These are phyloP conservation scores for Sycobia sp. DNA, from an alignment of 1,140 invertebrate genomes.

Conservation along the genomic window DNA sequence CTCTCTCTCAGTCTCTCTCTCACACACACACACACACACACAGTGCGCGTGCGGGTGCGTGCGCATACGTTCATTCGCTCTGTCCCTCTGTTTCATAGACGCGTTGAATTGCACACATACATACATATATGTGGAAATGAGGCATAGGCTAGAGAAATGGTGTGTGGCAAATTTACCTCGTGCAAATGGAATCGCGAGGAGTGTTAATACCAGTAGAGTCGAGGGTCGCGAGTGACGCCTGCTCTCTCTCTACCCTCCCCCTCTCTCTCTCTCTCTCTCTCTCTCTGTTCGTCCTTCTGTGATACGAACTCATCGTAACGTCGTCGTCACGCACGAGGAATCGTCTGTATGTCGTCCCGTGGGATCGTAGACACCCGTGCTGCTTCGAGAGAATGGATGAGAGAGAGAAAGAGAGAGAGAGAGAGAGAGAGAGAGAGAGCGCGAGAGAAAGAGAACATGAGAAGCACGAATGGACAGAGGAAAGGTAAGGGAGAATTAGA, in stretches of 20 bases:
- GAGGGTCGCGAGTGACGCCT: slow-evolving; percentile 36
- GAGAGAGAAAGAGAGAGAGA: background rate
- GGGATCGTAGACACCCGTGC: slow-evolving; percentile 35
- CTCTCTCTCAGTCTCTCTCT: background rate
- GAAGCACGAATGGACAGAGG: too few species aligned
- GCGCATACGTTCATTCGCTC: too few species aligned
- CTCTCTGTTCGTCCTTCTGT: too few species aligned
- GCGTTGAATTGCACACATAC: too few species aligned
- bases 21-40: background rate
- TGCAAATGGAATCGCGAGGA: slow-evolving; percentile 53
- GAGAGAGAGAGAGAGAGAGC: background rate
- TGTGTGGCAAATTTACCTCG: slow-evolving; percentile 47
- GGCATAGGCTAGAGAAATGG: slow-evolving; percentile 6
- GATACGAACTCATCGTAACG: slow-evolving; percentile 40
- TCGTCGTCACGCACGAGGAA: slow-evolving; percentile 43
- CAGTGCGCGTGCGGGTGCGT: too few species aligned
- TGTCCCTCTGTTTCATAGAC: too few species aligned
- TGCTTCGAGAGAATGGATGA: background rate
- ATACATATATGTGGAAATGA: too few species aligned
- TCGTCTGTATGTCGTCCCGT: slow-evolving; percentile 45
- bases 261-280: slow-evolving; percentile 6
- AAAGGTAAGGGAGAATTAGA: too few species aligned
- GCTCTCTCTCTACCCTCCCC: background rate
- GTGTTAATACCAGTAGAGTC: slow-evolving; percentile 42
- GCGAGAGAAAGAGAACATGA: too few species aligned